A percentile compares a stretch with the other conserved stretches of the same genome.
Conservation (phyloP, 2,797 vertebrate genomes). For the Gymnodraco acuticeps region DNA sequence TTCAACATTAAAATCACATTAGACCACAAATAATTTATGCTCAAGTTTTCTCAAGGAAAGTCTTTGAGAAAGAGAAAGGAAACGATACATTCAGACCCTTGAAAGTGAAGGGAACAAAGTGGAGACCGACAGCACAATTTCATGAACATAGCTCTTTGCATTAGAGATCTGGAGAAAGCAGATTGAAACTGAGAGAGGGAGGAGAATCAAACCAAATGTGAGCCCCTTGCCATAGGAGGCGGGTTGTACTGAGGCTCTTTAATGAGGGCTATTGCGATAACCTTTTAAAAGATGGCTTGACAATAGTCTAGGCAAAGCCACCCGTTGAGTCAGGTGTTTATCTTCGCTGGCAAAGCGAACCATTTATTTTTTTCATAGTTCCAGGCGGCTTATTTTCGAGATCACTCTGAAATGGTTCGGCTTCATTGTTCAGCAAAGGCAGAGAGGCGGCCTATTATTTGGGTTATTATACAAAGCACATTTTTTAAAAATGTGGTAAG, state of each 20-base stretch:
- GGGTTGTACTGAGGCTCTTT: conserved; percentile 43
- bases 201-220: conserved; percentile 47
- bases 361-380: conserved; percentile 40
- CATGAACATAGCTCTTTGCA: conserved; percentile 23
- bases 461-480: conserved; percentile 43
- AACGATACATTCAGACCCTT: conserved; percentile 6
- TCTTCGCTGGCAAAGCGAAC: conserved; percentile 37
- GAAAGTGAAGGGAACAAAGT: conserved; percentile 21
- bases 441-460: conserved; percentile 31
- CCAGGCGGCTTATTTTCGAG: conserved; percentile 53
- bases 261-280: conserved; percentile 59
- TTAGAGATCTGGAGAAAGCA: conserved; percentile 19
- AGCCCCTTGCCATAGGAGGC: conserved; percentile 50
- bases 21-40: conserved; percentile 44
- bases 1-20: conserved; percentile 65
- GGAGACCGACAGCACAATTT: conserved; percentile 17
- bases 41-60: conserved; percentile 31
- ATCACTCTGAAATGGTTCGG: conserved; percentile 50
- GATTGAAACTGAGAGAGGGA: conserved; percentile 10
- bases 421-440: conserved; percentile 36
- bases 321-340: conserved; percentile 42
- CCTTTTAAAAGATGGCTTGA: conserved; percentile 61
- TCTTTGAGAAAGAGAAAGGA: conserved; percentile 31
- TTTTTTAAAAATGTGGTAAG: conserved; percentile 22
- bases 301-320: conserved; percentile 50